These are phyloP conservation scores for Popillia japonica DNA, from an alignment of 1,140 invertebrate species.

Conservation along the genomic window DNA sequence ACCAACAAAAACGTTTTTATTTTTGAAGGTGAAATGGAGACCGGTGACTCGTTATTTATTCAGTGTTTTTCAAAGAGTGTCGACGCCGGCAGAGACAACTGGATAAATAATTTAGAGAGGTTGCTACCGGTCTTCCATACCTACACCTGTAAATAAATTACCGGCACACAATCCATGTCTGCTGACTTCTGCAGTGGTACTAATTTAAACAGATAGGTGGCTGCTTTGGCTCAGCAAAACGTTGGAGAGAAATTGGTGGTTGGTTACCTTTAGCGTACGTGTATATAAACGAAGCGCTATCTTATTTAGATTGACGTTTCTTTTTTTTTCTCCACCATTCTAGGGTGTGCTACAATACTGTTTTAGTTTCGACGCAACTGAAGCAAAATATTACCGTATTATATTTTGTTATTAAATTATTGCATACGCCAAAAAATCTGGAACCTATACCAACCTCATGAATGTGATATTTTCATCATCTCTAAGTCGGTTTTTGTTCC, in stretches of 20 bases:
- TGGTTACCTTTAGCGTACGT: background rate
- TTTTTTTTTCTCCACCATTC: too few species aligned
- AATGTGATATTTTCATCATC: too few species aligned
- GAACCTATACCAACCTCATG: too few species aligned
- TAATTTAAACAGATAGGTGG: background rate
- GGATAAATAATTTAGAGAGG: slow-evolving; percentile 1
- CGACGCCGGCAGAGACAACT: slow-evolving; percentile 8
- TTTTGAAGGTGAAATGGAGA: background rate
- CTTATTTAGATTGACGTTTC: too few species aligned
- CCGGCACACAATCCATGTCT: slow-evolving; percentile 9
- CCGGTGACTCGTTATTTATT: slow-evolving; percentile 14
- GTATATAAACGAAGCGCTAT: background rate
- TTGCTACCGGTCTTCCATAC: background rate
- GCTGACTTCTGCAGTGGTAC: background rate
- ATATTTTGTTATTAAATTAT: too few species aligned
- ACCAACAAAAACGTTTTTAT: slow-evolving; percentile 11
- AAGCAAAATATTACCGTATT: too few species aligned
- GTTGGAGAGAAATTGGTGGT: background rate
- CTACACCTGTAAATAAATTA: slow-evolving; percentile 7
- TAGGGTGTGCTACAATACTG: too few species aligned
- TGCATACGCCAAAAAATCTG: too few species aligned
- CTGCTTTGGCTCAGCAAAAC: background rate
- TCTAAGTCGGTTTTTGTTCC: too few species aligned
- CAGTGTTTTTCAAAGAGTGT: slow-evolving; percentile 1
- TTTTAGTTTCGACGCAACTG: too few species aligned